Conservation (phyloP, 2,113 vertebrate species). For the Apeltes quadracus region DNA sequence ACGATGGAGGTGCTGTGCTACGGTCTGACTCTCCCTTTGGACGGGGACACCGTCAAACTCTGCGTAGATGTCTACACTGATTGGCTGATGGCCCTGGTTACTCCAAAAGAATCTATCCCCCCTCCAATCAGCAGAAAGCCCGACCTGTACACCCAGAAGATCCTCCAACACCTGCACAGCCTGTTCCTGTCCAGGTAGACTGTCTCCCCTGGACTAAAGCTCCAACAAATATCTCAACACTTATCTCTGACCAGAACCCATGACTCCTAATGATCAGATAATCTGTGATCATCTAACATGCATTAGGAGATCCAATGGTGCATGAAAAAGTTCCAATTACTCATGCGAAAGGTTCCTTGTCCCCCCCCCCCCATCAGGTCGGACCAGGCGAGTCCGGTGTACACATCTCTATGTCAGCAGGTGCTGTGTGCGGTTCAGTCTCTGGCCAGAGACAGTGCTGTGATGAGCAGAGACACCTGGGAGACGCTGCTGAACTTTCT, state of each 20-base stretch:
- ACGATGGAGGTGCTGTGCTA: slow-evolving; percentile 97
- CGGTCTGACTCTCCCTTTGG: slow-evolving; percentile 90
- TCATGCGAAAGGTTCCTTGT: no score
- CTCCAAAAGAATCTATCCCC: slow-evolving; percentile 89
- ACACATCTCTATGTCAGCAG: slow-evolving; percentile 90
- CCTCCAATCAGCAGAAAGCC: slow-evolving; percentile 91
- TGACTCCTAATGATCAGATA: neutral
- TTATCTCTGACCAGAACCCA: neutral
- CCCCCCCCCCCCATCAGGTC: slow-evolving; percentile 75
- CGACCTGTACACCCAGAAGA: slow-evolving; percentile 91
- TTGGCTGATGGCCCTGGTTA: slow-evolving; percentile 92
- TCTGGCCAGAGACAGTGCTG: slow-evolving; percentile 86
- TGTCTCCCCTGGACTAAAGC: neutral
- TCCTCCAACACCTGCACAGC: slow-evolving; percentile 91
- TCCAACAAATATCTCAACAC: neutral
- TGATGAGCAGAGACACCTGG: slow-evolving; percentile 93
- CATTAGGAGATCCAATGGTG: no score
- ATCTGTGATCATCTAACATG: no score
- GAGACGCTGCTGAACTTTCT: slow-evolving; percentile 92
- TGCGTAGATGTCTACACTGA: slow-evolving; percentile 96
- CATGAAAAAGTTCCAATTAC: no score
- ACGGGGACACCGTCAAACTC: slow-evolving; percentile 91
- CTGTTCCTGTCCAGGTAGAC: slow-evolving; percentile 91
- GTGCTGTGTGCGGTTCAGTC: slow-evolving; percentile 91
- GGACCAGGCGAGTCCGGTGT: slow-evolving; percentile 82